Conservation (phyloP, 2,113 vertebrate species). For the Heliornis fulica region DNA sequence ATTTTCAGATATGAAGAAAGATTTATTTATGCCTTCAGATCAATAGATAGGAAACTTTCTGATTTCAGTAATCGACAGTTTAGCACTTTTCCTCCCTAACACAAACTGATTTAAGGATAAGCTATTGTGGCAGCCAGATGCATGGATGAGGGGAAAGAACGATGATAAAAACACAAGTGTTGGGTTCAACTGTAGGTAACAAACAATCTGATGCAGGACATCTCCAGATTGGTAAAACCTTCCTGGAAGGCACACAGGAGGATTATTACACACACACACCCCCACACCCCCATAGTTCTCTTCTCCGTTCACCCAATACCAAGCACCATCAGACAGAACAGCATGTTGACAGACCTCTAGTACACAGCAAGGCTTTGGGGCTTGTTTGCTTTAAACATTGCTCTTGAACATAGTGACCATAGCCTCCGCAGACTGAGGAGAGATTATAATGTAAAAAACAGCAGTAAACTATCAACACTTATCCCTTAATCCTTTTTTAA, state of each 20-base stretch:
- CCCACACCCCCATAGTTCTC: no score
- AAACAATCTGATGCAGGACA: not conserved
- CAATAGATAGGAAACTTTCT: not conserved
- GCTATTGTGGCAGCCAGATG: not conserved
- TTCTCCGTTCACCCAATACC: not conserved
- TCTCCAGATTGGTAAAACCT: not conserved
- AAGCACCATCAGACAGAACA: not conserved
- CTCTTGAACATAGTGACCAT: not conserved
- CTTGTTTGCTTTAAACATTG: not conserved
- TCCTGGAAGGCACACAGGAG: not conserved
- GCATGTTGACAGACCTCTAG: not conserved
- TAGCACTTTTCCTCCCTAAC: not conserved
- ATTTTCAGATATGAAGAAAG: not conserved
- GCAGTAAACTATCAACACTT: not conserved
- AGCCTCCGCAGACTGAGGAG: not conserved
- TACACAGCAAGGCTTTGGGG: fast-evolving
- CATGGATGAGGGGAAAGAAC: not conserved
- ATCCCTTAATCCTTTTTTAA: not conserved
- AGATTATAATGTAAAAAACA: not conserved
- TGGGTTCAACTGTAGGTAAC: not conserved
- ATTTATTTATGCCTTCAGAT: not conserved
- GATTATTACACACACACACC: fast-evolving
- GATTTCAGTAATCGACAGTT: not conserved
- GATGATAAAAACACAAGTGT: not conserved
- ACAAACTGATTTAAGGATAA: not conserved